These are phyloP conservation scores for Lates japonicus DNA, from an alignment of 2,797 vertebrate species.

Conservation along the genomic window DNA sequence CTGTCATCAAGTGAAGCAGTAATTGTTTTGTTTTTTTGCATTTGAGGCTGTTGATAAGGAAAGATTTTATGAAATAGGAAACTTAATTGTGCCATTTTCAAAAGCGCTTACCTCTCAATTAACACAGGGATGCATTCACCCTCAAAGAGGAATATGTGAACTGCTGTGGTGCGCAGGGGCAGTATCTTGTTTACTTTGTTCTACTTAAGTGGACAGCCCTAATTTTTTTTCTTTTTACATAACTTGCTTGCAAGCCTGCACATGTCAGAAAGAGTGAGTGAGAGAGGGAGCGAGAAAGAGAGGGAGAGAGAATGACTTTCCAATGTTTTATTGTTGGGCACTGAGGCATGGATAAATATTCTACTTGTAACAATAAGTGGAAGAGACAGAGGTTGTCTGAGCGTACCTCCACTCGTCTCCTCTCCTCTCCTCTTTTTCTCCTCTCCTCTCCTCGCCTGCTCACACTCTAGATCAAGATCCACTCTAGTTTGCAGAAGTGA, in stretches of 20 bases:
- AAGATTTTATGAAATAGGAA: slow-evolving; percentile 52
- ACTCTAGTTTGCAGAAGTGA: slow-evolving; percentile 29
- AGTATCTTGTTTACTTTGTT: slow-evolving; percentile 54
- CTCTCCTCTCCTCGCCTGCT: slow-evolving; percentile 3
- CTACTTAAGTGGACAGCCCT: slow-evolving; percentile 39
- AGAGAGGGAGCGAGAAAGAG: not conserved
- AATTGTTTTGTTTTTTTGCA: slow-evolving; percentile 67
- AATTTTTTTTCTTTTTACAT: slow-evolving; percentile 51
- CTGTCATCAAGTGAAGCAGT: slow-evolving; percentile 70
- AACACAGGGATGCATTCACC: slow-evolving; percentile 31
- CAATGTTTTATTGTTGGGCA: slow-evolving; percentile 74
- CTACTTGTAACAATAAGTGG: slow-evolving; percentile 77
- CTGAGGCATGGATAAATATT: slow-evolving; percentile 81
- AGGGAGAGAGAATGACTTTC: slow-evolving; percentile 46
- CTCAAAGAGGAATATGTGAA: slow-evolving; percentile 27
- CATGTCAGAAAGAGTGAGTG: slow-evolving; percentile 25
- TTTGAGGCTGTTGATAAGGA: slow-evolving; percentile 61
- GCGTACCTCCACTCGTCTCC: slow-evolving; percentile 33
- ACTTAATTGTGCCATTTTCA: slow-evolving; percentile 59
- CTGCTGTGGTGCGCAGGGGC: slow-evolving; percentile 24
- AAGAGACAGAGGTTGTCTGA: slow-evolving; percentile 79
- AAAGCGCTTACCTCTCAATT: slow-evolving; percentile 53
- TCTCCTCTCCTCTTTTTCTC: slow-evolving; percentile 21
- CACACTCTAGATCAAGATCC: slow-evolving; percentile 27
- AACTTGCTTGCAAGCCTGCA: slow-evolving; percentile 48